A percentile compares a stretch with the other conserved stretches of the same genome.
These are phyloP conservation scores for Wiebesia pumilae DNA, from an alignment of 1,140 invertebrate genomes.

Conservation along the genomic window DNA sequence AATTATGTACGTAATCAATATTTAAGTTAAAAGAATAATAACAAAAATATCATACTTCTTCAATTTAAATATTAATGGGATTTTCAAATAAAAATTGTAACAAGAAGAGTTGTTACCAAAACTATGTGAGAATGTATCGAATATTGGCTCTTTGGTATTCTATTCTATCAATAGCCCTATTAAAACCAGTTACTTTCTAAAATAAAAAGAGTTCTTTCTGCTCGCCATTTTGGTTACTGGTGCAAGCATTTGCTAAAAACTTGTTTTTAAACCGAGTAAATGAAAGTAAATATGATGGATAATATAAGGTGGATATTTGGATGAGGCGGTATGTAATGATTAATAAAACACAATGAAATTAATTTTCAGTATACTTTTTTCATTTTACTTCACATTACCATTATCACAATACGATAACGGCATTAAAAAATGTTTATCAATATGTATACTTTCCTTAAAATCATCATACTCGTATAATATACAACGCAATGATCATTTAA, in stretches of 20 bases:
- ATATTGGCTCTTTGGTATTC: too few relatives aligned
- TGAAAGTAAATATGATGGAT: neutral
- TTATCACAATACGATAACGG: constrained; percentile 71
- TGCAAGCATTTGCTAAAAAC: neutral
- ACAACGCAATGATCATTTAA: constrained; percentile 70
- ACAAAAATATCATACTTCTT: too few relatives aligned
- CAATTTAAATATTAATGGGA: too few relatives aligned
- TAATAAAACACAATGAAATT: constrained; percentile 24
- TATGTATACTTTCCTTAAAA: constrained; percentile 76
- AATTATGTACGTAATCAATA: too few relatives aligned
- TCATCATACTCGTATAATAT: constrained; percentile 73
- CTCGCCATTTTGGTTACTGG: too few relatives aligned
- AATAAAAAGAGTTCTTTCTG: neutral
- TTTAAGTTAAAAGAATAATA: too few relatives aligned
- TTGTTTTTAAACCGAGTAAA: neutral
- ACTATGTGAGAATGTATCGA: too few relatives aligned
- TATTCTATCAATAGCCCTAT: too few relatives aligned
- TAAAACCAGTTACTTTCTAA: too few relatives aligned
- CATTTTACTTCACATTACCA: constrained; percentile 71
- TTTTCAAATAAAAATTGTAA: too few relatives aligned
- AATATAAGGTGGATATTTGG: neutral
- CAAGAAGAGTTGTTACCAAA: too few relatives aligned
- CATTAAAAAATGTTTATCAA: constrained; percentile 75
- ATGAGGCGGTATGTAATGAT: neutral
- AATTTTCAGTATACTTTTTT: constrained; percentile 49